phyloP scores from a whole-genome alignment of 2,797 vertebrate genomes.

The Glossophaga mutica region DNA sequence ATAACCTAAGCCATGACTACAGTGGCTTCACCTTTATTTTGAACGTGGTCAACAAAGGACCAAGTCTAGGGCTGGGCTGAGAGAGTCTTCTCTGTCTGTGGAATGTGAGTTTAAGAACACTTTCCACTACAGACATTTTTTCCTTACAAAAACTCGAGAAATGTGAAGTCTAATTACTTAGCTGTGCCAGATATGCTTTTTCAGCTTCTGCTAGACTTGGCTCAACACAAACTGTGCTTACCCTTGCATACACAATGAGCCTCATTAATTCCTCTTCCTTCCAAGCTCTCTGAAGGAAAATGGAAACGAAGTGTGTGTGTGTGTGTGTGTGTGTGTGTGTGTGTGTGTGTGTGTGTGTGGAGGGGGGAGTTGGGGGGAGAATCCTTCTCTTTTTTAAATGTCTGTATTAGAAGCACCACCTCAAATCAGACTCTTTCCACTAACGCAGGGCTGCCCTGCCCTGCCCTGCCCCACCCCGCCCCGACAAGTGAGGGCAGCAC shows the following conservation, averaged over 20 bases:
- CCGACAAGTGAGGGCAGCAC: background rate
- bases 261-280: constrained; percentile 66
- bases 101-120: constrained; percentile 56
- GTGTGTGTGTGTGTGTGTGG: too few relatives aligned
- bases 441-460: background rate
- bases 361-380: background rate
- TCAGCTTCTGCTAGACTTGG: constrained; percentile 63
- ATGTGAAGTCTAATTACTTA: constrained; percentile 65
- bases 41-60: constrained; percentile 21
- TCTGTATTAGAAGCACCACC: background rate
- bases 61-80: background rate
- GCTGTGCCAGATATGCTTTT: constrained; percentile 63
- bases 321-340: too few relatives aligned
- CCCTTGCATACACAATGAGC: constrained; percentile 61
- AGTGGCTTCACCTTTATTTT: background rate
- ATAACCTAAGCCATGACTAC: background rate
- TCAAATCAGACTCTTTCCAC: background rate
- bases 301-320: background rate
- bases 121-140: constrained; percentile 43
- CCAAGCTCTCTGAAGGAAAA: constrained; percentile 29
- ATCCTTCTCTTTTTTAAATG: background rate
- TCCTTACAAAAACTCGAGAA: constrained; percentile 25
- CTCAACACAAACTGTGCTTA: constrained; percentile 55
- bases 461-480: background rate
- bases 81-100: constrained; percentile 12